Conservation (phyloP, 2,797 vertebrate species). For the Bradypus variegatus region DNA sequence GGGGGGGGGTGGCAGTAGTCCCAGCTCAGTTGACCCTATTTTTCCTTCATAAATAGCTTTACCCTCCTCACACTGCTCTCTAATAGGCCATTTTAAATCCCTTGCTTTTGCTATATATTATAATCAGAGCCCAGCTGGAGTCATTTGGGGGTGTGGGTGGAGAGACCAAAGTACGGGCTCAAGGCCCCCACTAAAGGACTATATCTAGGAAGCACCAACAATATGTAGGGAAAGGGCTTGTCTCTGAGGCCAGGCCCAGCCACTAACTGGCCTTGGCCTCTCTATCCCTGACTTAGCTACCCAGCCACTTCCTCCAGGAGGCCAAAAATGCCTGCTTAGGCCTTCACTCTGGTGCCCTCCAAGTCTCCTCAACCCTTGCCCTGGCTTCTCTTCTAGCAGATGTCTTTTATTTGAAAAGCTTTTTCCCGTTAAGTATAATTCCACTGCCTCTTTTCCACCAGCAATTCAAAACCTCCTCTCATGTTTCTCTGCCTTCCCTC, state of each 20-base stretch:
- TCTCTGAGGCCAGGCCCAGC: neutral
- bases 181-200: neutral
- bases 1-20: neutral
- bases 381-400: neutral
- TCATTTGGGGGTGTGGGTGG: neutral
- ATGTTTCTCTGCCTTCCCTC: neutral
- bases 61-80: neutral
- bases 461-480: conserved; percentile 27
- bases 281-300: neutral
- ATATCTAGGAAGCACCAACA: neutral
- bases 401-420: conserved; percentile 42
- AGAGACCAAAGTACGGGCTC: neutral
- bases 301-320: neutral
- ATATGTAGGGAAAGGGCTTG: neutral
- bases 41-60: neutral
- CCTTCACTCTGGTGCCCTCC: neutral
- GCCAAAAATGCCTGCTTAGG: neutral
- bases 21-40: neutral
- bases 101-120: neutral
- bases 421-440: conserved; percentile 4
- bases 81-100: neutral
- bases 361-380: neutral
- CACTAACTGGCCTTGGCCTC: neutral
- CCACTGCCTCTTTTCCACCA: conserved; percentile 33
- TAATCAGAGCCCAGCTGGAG: neutral